phyloP scores from a whole-genome alignment of 2,113 vertebrate genomes.

The Thamnophis sirtalis region DNA sequence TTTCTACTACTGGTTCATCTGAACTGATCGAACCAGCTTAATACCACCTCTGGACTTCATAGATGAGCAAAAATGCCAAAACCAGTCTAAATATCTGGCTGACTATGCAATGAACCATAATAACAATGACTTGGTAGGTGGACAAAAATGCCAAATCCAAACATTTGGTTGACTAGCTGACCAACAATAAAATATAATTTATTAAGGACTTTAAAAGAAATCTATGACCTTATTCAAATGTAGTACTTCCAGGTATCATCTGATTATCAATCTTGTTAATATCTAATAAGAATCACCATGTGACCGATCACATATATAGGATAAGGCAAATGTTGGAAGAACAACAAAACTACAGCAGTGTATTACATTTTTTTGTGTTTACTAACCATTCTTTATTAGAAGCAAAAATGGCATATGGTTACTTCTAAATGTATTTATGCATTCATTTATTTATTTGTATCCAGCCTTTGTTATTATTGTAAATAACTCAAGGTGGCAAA shows the following conservation, averaged over 20 bases:
- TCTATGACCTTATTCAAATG: not conserved
- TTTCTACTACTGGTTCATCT: no score
- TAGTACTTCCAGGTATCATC: not conserved
- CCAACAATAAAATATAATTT: not conserved
- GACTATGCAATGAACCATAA: not conserved
- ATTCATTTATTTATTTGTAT: not conserved
- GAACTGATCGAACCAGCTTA: no score
- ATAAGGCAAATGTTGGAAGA: not conserved
- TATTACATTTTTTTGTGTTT: not conserved
- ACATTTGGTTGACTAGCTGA: not conserved
- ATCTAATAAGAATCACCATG: not conserved
- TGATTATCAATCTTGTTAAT: not conserved
- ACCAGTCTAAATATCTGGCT: not conserved
- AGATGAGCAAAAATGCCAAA: not conserved
- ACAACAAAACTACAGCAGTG: not conserved
- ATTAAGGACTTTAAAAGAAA: not conserved
- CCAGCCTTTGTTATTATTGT: not conserved
- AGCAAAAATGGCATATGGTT: not conserved
- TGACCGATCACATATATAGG: not conserved
- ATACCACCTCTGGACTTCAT: not conserved
- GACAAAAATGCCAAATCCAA: not conserved
- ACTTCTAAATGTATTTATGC: not conserved
- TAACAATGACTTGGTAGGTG: not conserved
- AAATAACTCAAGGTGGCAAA: not conserved
- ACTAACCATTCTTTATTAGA: not conserved